Conservation (phyloP, 1,140 invertebrate genomes). For the Telenomus remus region DNA sequence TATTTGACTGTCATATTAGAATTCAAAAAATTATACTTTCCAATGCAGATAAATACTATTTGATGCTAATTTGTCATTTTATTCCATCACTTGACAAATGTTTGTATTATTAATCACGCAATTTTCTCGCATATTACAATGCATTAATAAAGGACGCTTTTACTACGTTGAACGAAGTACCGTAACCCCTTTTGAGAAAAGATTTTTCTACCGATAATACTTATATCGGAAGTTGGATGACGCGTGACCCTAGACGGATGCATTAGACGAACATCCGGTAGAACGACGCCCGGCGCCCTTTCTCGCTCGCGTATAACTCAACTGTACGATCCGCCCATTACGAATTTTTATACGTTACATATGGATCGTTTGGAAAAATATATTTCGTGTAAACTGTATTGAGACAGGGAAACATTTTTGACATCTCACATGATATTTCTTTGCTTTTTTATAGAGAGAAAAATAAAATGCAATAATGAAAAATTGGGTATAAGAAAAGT, state of each 20-base stretch:
- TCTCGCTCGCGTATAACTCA: constrained; percentile 61
- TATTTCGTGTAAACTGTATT: background rate
- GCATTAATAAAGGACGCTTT: constrained; percentile 15
- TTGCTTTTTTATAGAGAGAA: too few relatives aligned
- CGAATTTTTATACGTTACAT: constrained; percentile 55
- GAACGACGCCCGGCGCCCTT: constrained; percentile 69
- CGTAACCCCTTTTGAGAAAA: constrained; percentile 58
- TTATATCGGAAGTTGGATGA: constrained; percentile 72
- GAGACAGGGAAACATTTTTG: too few relatives aligned
- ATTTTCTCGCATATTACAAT: constrained; percentile 20
- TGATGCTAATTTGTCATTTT: too few relatives aligned
- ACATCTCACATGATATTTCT: too few relatives aligned
- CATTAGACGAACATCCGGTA: constrained; percentile 76
- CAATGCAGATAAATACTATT: too few relatives aligned
- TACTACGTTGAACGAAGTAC: constrained; percentile 27
- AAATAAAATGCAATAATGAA: too few relatives aligned
- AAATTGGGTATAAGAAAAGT: too few relatives aligned
- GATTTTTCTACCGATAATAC: constrained; percentile 71
- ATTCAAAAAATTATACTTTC: too few relatives aligned
- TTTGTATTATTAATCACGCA: constrained; percentile 9
- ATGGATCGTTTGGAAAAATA: constrained; percentile 15
- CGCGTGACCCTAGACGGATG: constrained; percentile 76
- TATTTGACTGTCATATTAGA: too few relatives aligned
- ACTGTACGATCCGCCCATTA: constrained; percentile 60
- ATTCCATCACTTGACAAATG: constrained; percentile 2